phyloP scores from a whole-genome alignment of 2,113 vertebrate genomes.

The Centropristis striata region DNA sequence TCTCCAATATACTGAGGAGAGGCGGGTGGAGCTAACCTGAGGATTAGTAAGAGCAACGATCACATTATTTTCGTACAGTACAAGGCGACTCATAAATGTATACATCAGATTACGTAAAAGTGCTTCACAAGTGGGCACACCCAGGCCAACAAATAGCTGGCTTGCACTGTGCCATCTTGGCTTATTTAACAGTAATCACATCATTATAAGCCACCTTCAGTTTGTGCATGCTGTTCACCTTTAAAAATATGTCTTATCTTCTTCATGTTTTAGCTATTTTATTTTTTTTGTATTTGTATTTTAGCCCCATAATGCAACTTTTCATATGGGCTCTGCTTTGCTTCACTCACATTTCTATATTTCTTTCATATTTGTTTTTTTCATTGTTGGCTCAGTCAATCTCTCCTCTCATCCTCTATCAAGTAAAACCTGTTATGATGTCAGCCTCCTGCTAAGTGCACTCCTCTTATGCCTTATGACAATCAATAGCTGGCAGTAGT shows the following conservation, averaged over 20 bases:
- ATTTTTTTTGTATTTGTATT: neutral
- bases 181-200: no score
- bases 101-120: no score
- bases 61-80: no score
- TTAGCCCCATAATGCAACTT: neutral
- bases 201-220: no score
- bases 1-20: no score
- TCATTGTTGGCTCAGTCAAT: neutral
- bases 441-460: slow-evolving; percentile 20
- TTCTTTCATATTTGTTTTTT: slow-evolving; percentile 13
- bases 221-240: no score
- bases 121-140: no score
- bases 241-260: neutral
- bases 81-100: no score
- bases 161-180: no score
- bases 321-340: neutral
- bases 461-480: slow-evolving; percentile 19
- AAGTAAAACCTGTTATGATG: slow-evolving; percentile 42
- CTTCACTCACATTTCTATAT: slow-evolving; percentile 3
- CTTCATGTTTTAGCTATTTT: neutral
- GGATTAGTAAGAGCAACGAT: no score
- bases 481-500: slow-evolving; percentile 40
- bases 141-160: no score
- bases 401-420: slow-evolving; percentile 20
- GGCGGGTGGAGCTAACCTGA: no score